Evolutionary conservation across 2,888 invertebrate species (phyloP), one percentile per base, ranked within the genome.

Genomic region (Helobdella robusta): DNA sequence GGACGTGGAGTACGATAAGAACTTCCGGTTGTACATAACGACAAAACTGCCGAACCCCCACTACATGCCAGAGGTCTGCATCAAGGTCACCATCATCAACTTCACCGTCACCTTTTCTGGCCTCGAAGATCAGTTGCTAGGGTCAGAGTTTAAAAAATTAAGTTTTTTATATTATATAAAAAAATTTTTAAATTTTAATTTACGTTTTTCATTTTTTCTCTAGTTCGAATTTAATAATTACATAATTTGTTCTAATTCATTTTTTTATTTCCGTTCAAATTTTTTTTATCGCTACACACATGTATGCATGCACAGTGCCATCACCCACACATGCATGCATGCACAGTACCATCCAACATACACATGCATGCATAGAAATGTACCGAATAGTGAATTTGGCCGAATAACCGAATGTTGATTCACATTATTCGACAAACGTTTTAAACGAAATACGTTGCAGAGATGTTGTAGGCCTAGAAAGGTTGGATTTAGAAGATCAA

Each of bases 31-130:
- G 72, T 80, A 79, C 74, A 79, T 80, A 77, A 80, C 80, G 4
- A 77, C 78, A 0, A 80, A 80, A 73, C 74, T 80, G 73, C 70
- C 78, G 32, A 80, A 80, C 69, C 80, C 80, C 18, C 79, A 80
- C 66, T 80, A 79, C 69, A 73, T 80, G 68, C 79, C 80, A 1
- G 80, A 80, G 68, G 76, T 79, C 25, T 80, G 78, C 70, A 79
- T 79, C 69, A 79, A 79, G 70, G 80, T 80, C 63, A 79, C 80
- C 68, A 78, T 80, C 70, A 80, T 80, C 69, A 80, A 80, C 74
- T 80, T 80, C 69, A 79, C 78, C 28, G 79, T 80, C 54, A 80
- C 79, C 40, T 75, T 74, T 67, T 73, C 74, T 28, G 80, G 79
- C 4, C 73, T 79, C 56, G 79, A 80, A 69, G 79, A 80, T 68